Evolutionary conservation across 2,113 vertebrate species (phyloP), one percentile per base, ranked within the genome.

Genomic region (Donacobius atricapilla): DNA sequence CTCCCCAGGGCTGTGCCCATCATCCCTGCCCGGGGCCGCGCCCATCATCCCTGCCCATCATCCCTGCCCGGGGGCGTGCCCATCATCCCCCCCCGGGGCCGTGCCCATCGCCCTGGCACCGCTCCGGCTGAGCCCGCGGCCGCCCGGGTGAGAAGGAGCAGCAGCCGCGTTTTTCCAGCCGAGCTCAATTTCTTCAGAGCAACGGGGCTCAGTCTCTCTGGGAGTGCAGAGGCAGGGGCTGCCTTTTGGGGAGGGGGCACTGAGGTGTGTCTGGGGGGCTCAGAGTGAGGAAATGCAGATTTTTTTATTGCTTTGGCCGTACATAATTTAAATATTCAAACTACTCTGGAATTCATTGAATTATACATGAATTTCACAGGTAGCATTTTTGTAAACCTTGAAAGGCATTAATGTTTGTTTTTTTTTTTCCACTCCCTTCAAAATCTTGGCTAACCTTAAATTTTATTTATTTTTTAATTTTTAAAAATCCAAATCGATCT

Each of bases 311-410:
- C 94, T 94, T 95, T 96, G 94, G 97, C 97, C 78, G 84, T 95
- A 69, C 94, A 96, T 96, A 94, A 98, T 98, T 98, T 97, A 97
- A 98, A 98, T 98, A 98, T 98, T 97, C 94, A 97, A 97, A 97
- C 92, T 56, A 28, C 93, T 89, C 81, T 40, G 86, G 90, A 93
- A 90, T 90, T 76, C 96, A 63, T 45, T 97, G 94, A 94, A 97
- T 97, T 96, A 97, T 92, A 90, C 94, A 96, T 96, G 93, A 97
- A 87, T 72, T 96, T 94, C 93, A 53, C 92, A 77, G 94, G 93
- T 96, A 75, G 90, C 95, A 33, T 89, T 92, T 95, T 68, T 72
- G 79, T 91, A 93, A 51, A 58, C 93, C 85, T 78, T 83, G 77
- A 77, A 82, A 90, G 84, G 61, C 47, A 20, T 45, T 48, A 5